Base-by-base conservation (phyloP, 2,113 vertebrate species). In the Oncorhynchus tshawytscha region DNA sequence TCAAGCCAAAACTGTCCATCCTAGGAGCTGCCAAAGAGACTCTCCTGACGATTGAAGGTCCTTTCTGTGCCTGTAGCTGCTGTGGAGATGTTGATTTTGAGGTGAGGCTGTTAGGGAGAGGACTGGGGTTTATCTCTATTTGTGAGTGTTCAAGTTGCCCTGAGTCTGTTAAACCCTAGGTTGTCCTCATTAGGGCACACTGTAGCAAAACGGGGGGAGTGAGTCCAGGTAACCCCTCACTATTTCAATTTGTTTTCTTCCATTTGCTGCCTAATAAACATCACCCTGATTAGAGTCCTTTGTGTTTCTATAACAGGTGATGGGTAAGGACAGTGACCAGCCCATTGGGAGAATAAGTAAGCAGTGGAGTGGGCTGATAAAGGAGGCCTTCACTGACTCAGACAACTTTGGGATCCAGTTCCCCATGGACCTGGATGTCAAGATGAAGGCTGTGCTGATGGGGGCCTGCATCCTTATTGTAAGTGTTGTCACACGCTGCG, bases 321-420 rank as follows among this genome's bases (percentile, higher is more conserved):
- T 92, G 78, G 84, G 90, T 0, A 92, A 87, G 16, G 92, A 95
- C 8, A 86, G 91, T 0, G 88, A 80, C 0, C 68, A 88, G 0
- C 62, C 88, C 0, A 93, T 97, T 13, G 96, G 96, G 2, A 92
- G 93, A 51, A 96, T 97, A 88, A 95, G 93, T 85, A 97, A 96
- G 81, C 95, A 97, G 89, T 97, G 96, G 96, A 93, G 92, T 0
- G 96, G 96, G 0, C 83, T 96, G 2, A 62, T 95, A 45, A 95
- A 91, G 72, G 96, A 97, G 72, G 88, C 90, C 48, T 94, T 97
- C 87, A 97, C 96, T 0, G 96, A 96, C 49, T 90, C 95, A 0
- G 96, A 96, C 71, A 96, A 96, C 91, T 97, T 97, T 6, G 96
- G 95, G 65, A 93, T 97, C 66, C 95, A 97, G 88, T 97, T 97